Evolutionary conservation across 2,888 invertebrate genomes (phyloP), one percentile per base, ranked within the genome.

Genomic region (Timema cristinae): DNA sequence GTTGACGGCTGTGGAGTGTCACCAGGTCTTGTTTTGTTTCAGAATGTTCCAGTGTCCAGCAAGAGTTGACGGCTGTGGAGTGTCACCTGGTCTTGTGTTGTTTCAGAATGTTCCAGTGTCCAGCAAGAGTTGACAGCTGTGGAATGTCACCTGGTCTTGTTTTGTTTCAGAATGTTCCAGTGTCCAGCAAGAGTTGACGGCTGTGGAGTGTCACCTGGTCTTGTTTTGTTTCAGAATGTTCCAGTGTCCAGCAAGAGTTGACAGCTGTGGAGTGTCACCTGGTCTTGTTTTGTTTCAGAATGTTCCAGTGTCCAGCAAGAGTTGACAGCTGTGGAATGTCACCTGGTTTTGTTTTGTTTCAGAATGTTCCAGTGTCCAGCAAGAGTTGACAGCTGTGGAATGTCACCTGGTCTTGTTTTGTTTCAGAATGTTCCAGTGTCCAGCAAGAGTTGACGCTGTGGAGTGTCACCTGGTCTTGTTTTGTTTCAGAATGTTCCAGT

Each of bases 231-330:
- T n/a, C n/a, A n/a, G n/a, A n/a, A n/a, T n/a, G n/a, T n/a, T n/a
- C n/a, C n/a, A n/a, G n/a, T n/a, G n/a, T n/a, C n/a, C n/a, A n/a
- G n/a, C n/a, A n/a, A n/a, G n/a, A n/a, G n/a, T n/a, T n/a, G n/a
- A n/a, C n/a, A n/a, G n/a, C n/a, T n/a, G n/a, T n/a, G n/a, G n/a
- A n/a, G n/a, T n/a, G n/a, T n/a, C n/a, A n/a, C n/a, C n/a, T n/a
- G n/a, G n/a, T n/a, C n/a, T n/a, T n/a, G n/a, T n/a, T n/a, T n/a
- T 61, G 50, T 69, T 61, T 59, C 69, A 69, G 69, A 69, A 9
- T 61, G 63, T 50, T 51, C 49, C 16, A 70, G 7, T 52, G 48
- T 71, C 13, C 71, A 73, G 15, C 66, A 71, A n/a, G n/a, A n/a
- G n/a, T n/a, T n/a, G n/a, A n/a, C n/a, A n/a, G n/a, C n/a, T n/a